Percentiles rank a stretch among this genome's conserved stretches.
Conservation (phyloP, 2,797 vertebrate genomes). For the Pelobates cultripes region DNA sequence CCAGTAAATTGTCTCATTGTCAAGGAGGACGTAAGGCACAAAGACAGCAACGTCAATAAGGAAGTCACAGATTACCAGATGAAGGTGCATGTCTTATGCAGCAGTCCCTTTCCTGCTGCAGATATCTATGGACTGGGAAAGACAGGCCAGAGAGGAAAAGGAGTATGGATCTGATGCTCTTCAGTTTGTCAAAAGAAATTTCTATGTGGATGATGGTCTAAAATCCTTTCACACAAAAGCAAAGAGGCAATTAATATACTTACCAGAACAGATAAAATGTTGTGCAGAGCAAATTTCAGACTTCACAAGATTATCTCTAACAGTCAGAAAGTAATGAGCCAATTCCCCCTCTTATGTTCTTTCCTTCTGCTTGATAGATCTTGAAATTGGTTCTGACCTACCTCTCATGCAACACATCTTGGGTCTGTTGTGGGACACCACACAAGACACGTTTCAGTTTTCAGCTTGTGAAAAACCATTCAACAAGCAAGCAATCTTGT, state of each 20-base stretch:
- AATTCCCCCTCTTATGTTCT: background rate
- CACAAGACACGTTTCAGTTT: background rate
- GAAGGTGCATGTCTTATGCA: background rate
- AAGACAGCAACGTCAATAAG: no score
- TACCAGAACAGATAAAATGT: background rate
- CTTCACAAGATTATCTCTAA: background rate
- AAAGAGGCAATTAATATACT: background rate
- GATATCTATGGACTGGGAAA: background rate
- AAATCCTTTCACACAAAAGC: background rate
- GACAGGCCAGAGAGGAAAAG: background rate
- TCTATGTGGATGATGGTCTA: background rate
- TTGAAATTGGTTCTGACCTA: rapidly evolving
- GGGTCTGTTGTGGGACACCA: background rate
- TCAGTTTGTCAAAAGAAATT: constrained; percentile 1
- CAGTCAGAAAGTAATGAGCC: background rate
- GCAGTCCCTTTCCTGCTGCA: background rate
- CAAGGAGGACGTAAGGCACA: no score
- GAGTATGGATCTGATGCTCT: background rate
- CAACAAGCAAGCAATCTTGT: background rate
- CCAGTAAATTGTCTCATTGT: no score
- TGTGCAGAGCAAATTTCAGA: background rate
- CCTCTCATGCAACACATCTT: background rate
- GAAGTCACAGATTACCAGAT: no score
- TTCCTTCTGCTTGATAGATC: background rate
- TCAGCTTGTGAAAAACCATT: no score